These are phyloP conservation scores for Cephonodes hylas DNA, from an alignment of 2,888 invertebrate species.

Conservation along the genomic window DNA sequence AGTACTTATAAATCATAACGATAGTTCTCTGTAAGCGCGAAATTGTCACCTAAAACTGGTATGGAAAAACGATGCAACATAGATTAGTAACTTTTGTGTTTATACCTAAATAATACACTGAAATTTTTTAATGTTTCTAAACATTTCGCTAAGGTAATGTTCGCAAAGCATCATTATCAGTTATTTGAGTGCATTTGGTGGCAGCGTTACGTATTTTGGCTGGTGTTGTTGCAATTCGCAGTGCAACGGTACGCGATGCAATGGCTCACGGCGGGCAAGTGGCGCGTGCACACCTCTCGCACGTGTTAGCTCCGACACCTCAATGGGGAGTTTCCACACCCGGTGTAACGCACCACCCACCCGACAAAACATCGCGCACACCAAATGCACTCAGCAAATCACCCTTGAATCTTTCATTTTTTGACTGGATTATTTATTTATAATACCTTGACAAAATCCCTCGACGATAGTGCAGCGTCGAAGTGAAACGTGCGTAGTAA, in stretches of 20 bases:
- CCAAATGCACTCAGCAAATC: slow-evolving; percentile 29
- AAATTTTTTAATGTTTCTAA: not conserved
- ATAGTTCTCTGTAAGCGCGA: not conserved
- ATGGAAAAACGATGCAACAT: not conserved
- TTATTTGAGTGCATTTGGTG: slow-evolving; percentile 13
- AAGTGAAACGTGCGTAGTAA: slow-evolving; percentile 41
- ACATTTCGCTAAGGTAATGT: slow-evolving; percentile 11
- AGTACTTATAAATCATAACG: not conserved
- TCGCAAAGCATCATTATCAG: slow-evolving; percentile 16
- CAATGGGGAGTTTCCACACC: slow-evolving; percentile 56
- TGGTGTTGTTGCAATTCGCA: slow-evolving; percentile 56
- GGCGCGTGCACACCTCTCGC: slow-evolving; percentile 44
- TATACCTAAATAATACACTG: not conserved
- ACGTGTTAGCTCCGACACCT: slow-evolving; percentile 42
- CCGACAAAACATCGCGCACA: slow-evolving; percentile 28
- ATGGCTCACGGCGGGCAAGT: slow-evolving; percentile 26
- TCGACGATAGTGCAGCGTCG: slow-evolving; percentile 38
- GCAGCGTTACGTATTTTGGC: slow-evolving; percentile 30
- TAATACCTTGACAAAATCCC: slow-evolving; percentile 47
- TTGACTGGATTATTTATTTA: slow-evolving; percentile 31
- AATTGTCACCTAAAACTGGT: not conserved
- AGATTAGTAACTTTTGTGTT: not conserved
- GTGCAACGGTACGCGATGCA: slow-evolving; percentile 36
- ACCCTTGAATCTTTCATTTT: slow-evolving; percentile 12
- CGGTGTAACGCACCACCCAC: slow-evolving; percentile 31